Percentiles rank a stretch among this genome's conserved stretches.
These are phyloP conservation scores for Hipparchia semele DNA, from an alignment of 2,888 invertebrate species.

Conservation along the genomic window DNA sequence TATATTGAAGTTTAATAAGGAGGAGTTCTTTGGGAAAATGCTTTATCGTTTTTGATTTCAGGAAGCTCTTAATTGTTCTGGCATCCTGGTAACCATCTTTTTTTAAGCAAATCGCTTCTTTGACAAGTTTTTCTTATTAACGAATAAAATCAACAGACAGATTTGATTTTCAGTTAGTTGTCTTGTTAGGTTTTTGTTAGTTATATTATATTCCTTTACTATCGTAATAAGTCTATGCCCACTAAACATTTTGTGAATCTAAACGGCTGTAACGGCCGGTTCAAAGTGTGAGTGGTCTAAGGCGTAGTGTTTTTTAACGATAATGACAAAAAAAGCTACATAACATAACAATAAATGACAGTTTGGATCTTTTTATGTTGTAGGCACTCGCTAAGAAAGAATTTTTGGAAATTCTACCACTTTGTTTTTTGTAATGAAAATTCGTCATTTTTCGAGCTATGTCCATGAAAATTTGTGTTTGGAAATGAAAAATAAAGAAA, in stretches of 20 bases:
- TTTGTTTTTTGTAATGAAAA: too few species aligned
- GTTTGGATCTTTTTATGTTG: neutral
- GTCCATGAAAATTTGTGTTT: too few species aligned
- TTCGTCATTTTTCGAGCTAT: too few species aligned
- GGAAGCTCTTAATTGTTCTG: constrained; percentile 5
- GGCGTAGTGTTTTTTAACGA: too few species aligned
- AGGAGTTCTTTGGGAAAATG: constrained; percentile 3
- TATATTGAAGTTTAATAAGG: constrained; percentile 19
- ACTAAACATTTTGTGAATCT: too few species aligned
- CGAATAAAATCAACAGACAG: neutral
- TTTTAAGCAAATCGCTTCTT: constrained; percentile 1
- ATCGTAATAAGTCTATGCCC: too few species aligned
- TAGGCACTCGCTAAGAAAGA: too few species aligned
- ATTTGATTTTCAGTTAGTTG: neutral
- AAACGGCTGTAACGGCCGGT: too few species aligned
- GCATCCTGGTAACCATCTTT: constrained; percentile 9
- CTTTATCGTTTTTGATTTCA: constrained; percentile 4
- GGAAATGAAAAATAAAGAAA: too few species aligned
- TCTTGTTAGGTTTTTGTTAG: neutral
- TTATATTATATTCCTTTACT: too few species aligned
- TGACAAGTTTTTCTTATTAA: neutral
- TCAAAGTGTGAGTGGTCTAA: too few species aligned
- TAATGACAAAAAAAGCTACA: neutral
- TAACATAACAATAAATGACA: neutral
- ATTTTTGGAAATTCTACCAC: too few species aligned